Conservation (phyloP, 2,888 invertebrate genomes). For the Chalcosyrphus nemorum region DNA sequence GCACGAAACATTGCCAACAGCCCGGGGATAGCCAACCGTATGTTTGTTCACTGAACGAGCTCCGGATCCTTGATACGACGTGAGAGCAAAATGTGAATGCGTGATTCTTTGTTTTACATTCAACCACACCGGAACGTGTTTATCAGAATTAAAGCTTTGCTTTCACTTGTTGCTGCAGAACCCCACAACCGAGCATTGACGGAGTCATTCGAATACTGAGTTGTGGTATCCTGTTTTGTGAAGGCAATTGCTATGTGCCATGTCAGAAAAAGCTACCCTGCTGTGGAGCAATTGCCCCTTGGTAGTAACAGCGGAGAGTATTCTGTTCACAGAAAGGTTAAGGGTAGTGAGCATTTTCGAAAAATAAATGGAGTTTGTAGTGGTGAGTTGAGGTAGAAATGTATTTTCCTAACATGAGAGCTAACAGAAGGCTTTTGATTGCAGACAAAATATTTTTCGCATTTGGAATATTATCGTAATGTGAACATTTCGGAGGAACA, state of each 20-base stretch:
- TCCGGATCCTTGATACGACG: constrained; percentile 49
- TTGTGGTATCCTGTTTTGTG: neutral
- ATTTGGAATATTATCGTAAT: too few species aligned
- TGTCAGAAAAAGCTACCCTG: neutral
- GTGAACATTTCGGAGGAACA: too few species aligned
- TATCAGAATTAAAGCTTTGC: neutral
- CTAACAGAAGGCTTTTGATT: neutral
- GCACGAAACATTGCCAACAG: constrained; percentile 50
- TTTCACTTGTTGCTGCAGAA: constrained; percentile 5
- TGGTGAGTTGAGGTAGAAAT: neutral
- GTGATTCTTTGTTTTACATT: constrained; percentile 41
- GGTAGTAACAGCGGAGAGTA: neutral
- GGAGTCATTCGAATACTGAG: constrained; percentile 42
- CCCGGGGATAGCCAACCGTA: constrained; percentile 19
- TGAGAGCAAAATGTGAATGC: constrained; percentile 62
- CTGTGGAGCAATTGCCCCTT: constrained; percentile 6
- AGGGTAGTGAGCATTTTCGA: constrained; percentile 6
- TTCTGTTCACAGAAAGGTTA: neutral
- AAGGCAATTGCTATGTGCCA: neutral
- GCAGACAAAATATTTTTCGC: too few species aligned
- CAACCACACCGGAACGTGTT: neutral
- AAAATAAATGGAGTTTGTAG: neutral
- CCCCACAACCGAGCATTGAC: constrained; percentile 4
- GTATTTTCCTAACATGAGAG: neutral
- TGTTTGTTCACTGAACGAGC: constrained; percentile 53